Evolutionary conservation across 2,113 vertebrate genomes (phyloP).

Genomic region (Oreochromis tanganicae): DNA sequence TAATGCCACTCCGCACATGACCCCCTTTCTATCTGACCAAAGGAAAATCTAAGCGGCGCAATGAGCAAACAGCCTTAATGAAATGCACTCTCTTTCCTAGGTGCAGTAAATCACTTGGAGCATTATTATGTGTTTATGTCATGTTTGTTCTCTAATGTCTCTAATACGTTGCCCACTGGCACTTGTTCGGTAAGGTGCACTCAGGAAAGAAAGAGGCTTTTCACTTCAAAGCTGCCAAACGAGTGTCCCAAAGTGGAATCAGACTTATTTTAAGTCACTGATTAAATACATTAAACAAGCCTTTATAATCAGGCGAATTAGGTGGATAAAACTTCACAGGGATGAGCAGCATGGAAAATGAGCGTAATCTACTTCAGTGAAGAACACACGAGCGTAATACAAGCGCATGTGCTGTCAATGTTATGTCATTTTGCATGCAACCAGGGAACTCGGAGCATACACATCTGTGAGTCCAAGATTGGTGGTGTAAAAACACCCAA

Average conservation of each 20-base stretch:
- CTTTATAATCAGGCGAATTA: constrained; percentile 36
- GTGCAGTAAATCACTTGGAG: constrained; percentile 46
- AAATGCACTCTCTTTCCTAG: constrained; percentile 47
- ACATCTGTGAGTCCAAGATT: constrained; percentile 46
- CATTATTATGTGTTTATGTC: constrained; percentile 30
- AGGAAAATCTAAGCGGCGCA: constrained; percentile 34
- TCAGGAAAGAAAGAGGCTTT: constrained; percentile 1
- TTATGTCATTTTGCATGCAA: constrained; percentile 68
- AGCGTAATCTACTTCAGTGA: constrained; percentile 37
- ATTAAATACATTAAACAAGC: constrained; percentile 41
- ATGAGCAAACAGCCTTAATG: constrained; percentile 44
- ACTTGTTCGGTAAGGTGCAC: constrained; percentile 21
- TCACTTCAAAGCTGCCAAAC: constrained; percentile 13
- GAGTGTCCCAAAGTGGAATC: constrained; percentile 18
- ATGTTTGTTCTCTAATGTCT: constrained; percentile 51
- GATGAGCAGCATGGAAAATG: constrained; percentile 65
- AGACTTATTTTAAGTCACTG: constrained; percentile 28
- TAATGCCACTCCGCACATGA: background rate
- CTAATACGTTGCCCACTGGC: constrained; percentile 2
- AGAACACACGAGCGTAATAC: constrained; percentile 2
- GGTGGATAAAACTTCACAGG: constrained; percentile 42
- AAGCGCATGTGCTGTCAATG: constrained; percentile 36
- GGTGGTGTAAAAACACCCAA: constrained; percentile 47
- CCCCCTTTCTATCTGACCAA: background rate
- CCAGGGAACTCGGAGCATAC: background rate